Base-by-base conservation (phyloP, 2,797 vertebrate genomes). In the Anomalospiza imberbis region DNA sequence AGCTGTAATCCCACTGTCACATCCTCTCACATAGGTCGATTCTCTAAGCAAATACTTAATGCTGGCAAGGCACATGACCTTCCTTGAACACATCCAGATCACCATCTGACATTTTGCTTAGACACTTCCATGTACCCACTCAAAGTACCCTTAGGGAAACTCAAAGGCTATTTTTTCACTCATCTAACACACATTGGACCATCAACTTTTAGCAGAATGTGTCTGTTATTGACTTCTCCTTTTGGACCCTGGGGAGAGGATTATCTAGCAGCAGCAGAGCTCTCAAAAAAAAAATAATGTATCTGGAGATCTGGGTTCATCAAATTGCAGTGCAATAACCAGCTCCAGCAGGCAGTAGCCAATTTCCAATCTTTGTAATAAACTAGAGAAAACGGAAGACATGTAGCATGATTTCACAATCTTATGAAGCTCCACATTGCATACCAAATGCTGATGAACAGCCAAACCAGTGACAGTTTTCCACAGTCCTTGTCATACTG, bases 101-200 rank as follows among this genome's bases (percentile, higher is more conserved):
- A 89, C 58, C 68, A 85, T 8, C 40, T 93, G 89, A 92, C 77
- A 93, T 94, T 96, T 91, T 88, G 79, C 89, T 92, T 78, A 62
- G 65, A 78, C 47, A 54, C 79, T 89, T 75, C 61, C 79, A 80
- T 51, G 45, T 45, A 93, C 58, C 65, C 42, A 36, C 79, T 91
- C 65, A 34, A 85, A 89, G 2, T 19, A 67, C 13, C 71, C 87
- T 81, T 8, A 74, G 82, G 78, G 89, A 93, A 94, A 91, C 28
- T 66, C 63, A 80, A 42, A 71, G 21, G 55, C 48, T 92, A n/a
- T 50, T 65, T 92, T 89, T 90, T 73, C 82, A 73, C 71, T 85
- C 32, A 73, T 73, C 85, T 60, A 85, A 80, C 60, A 91, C 25
- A 78, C 2, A 5, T 0, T 55, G 55, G 74, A 92, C 42, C 85